Base-by-base conservation (phyloP, 1,140 invertebrate genomes). In the Caerostris darwini region DNA sequence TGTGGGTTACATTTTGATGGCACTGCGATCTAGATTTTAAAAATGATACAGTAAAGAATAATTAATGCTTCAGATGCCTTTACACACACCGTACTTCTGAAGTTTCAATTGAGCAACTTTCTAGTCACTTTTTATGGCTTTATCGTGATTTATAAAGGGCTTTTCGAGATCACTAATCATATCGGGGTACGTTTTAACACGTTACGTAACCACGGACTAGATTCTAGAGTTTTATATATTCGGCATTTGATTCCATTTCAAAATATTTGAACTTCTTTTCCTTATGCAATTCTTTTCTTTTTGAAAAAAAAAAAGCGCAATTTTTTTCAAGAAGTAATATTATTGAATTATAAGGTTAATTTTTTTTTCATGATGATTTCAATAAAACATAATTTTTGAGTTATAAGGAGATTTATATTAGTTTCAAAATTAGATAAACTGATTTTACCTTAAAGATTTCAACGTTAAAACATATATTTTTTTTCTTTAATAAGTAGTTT, bases 31-130 rank as follows among this genome's bases (percentile, higher is more conserved):
- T 71, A 71, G 69, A 71, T 71, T 71, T 71, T 50, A 34, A 71
- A 71, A 19, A 19, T 71, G 69, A 71, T 71, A 71, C 10, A 53
- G 34, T 34, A 71, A 71, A 71, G 69, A 71, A 71, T n/a, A 8
- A 19, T 71, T 71, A 71, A 50, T 19, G 69, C 69, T 71, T 34
- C 69, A 34, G 69, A 71, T 53, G 10, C 19, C 19, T 71, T 71
- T 71, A 71, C 69, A 71, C 69, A 71, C 69, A 53, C 69, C 69
- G 19, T 71, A 34, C 69, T 50, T 71, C 19, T 71, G 69, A 71
- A 71, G 69, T 71, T 71, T 71, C 69, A 71, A 71, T 71, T 71
- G 69, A 50, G 69, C 69, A 71, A 71, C 69, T 34, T 8, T 71
- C 50, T 34, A 10, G 69, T 7, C 10, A 10, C 19, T 71, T 71